Evolutionary conservation across 2,888 invertebrate genomes (phyloP).

Genomic region (Perizoma flavofasciatum): DNA sequence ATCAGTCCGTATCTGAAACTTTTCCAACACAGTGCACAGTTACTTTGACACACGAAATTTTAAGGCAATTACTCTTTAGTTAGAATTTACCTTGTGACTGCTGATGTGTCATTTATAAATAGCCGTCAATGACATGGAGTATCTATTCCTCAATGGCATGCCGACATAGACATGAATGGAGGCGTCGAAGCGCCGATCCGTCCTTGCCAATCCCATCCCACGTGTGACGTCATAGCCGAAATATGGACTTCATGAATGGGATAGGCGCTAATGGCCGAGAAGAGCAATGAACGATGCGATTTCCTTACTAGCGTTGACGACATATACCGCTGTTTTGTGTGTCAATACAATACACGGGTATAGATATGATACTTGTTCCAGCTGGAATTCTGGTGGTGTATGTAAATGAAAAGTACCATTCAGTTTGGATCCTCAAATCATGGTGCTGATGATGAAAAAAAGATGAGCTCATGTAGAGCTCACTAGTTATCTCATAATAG

Average conservation of each 20-base stretch:
- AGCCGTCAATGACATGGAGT: constrained; percentile 23
- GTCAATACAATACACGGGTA: neutral
- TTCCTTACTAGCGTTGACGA: constrained; percentile 19
- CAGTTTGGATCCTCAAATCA: too few relatives aligned
- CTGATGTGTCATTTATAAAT: constrained; percentile 18
- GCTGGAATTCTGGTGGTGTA: neutral
- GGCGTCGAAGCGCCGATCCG: constrained; percentile 31
- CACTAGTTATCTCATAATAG: too few relatives aligned
- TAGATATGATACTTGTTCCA: neutral
- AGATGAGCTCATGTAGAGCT: too few relatives aligned
- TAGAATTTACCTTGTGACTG: constrained; percentile 11
- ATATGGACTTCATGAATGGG: constrained; percentile 34
- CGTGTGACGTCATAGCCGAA: constrained; percentile 33
- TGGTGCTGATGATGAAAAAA: too few relatives aligned
- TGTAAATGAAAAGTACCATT: too few relatives aligned
- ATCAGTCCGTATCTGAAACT: too few relatives aligned
- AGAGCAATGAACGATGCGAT: constrained; percentile 25
- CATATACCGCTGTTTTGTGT: constrained; percentile 12
- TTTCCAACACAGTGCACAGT: neutral
- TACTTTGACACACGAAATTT: too few relatives aligned
- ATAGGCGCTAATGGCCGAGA: constrained; percentile 29
- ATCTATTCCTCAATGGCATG: constrained; percentile 21
- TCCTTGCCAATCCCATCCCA: constrained; percentile 39
- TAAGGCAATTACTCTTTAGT: too few relatives aligned
- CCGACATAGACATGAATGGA: constrained; percentile 36